Percentiles rank a stretch among this genome's conserved stretches.
phyloP scores from a whole-genome alignment of 2,888 invertebrate species.

The Lasioglossum villosulum region DNA sequence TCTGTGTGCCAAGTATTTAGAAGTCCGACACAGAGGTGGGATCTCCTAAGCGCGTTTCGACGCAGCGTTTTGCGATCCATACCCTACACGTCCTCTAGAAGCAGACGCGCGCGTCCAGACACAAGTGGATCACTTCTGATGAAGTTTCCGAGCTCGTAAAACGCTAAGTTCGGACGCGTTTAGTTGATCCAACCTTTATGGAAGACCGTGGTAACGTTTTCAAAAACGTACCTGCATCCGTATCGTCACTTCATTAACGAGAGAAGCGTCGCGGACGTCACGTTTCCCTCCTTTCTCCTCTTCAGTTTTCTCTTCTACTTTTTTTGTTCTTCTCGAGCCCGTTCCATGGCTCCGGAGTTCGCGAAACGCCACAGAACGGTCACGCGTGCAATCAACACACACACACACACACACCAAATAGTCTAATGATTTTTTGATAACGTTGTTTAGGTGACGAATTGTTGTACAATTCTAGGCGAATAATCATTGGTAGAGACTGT shows the following conservation, averaged over 20 bases:
- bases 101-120: too few species aligned
- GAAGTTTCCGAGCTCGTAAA: too few species aligned
- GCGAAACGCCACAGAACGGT: slow-evolving; percentile 55
- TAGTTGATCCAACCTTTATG: not conserved
- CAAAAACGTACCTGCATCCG: not conserved
- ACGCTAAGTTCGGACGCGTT: too few species aligned
- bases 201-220: not conserved
- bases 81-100: too few species aligned
- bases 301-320: not conserved
- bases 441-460: slow-evolving; percentile 55
- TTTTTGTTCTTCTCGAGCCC: not conserved
- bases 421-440: slow-evolving; percentile 71
- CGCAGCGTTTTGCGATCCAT: too few species aligned
- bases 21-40: too few species aligned
- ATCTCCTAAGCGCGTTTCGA: too few species aligned
- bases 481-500: slow-evolving; percentile 41
- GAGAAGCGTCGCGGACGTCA: not conserved
- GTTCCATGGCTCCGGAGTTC: slow-evolving; percentile 30
- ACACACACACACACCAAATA: slow-evolving; percentile 65
- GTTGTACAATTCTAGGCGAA: slow-evolving; percentile 64
- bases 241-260: not conserved
- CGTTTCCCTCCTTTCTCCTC: not conserved
- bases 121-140: too few species aligned
- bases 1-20: not conserved
- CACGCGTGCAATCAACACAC: slow-evolving; percentile 71